Evolutionary conservation across 2,113 vertebrate genomes (phyloP).

Genomic region (Vicugna pacos): DNA sequence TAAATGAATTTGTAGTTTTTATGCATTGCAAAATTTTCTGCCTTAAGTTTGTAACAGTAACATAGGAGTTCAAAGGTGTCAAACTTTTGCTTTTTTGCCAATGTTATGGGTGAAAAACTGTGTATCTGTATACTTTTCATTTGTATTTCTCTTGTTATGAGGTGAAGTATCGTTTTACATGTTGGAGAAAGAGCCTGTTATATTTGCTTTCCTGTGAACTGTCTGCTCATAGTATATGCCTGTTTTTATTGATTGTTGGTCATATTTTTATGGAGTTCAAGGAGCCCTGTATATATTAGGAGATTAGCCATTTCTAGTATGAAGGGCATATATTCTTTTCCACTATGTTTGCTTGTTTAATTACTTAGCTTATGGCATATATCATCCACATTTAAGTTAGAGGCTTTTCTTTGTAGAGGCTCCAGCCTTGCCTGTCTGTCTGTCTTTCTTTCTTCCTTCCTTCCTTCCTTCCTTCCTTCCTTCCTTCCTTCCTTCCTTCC

Average conservation of each 20-base stretch:
- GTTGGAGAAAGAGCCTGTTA: background rate
- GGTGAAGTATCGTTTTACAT: background rate
- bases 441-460: no score
- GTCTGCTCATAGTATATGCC: background rate
- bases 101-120: background rate
- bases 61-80: background rate
- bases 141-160: background rate
- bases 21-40: background rate
- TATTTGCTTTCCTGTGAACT: constrained; percentile 4
- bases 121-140: background rate
- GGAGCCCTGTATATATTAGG: background rate
- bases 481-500: no score
- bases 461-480: no score
- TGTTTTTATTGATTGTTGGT: constrained; percentile 39
- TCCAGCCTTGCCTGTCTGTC: background rate
- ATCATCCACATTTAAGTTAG: background rate
- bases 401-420: background rate
- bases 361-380: background rate
- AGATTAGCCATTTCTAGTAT: background rate
- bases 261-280: background rate
- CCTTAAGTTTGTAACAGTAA: background rate
- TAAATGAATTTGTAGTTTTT: background rate
- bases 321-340: background rate
- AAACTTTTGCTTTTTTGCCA: background rate
- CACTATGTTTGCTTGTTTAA: background rate